Evolutionary conservation across 2,888 invertebrate species (phyloP).

Genomic region (Mimas tiliae): DNA sequence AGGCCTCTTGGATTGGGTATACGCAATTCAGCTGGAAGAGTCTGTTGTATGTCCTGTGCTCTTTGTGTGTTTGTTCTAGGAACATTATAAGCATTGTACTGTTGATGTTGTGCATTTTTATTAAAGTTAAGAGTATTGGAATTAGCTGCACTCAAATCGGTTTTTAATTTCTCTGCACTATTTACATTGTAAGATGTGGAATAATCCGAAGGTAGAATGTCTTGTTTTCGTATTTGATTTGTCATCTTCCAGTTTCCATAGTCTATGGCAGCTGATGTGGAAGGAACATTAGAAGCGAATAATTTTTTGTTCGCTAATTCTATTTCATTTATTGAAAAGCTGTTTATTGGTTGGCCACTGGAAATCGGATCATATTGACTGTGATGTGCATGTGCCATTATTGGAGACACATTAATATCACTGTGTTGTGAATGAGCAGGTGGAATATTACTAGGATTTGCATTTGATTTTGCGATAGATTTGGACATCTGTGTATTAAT

Average conservation of each 20-base stretch:
- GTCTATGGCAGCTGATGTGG: slow-evolving; percentile 63
- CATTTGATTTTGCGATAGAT: slow-evolving; percentile 51
- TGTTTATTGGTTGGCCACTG: slow-evolving; percentile 59
- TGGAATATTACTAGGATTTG: slow-evolving; percentile 56
- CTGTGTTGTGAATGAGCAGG: slow-evolving; percentile 66
- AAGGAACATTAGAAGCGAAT: slow-evolving; percentile 60
- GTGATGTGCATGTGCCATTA: slow-evolving; percentile 69
- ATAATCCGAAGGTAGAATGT: slow-evolving; percentile 70
- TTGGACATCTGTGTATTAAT: slow-evolving; percentile 68
- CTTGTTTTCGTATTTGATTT: slow-evolving; percentile 68
- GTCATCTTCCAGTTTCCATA: slow-evolving; percentile 77
- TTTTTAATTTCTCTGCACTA: slow-evolving; percentile 65
- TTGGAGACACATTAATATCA: slow-evolving; percentile 60
- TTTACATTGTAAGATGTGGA: slow-evolving; percentile 62
- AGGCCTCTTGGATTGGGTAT: slow-evolving; percentile 75
- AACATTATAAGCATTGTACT: slow-evolving; percentile 64
- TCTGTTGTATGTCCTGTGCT: slow-evolving; percentile 67
- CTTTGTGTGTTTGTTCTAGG: slow-evolving; percentile 61
- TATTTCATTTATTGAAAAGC: slow-evolving; percentile 75
- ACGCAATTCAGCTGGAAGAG: slow-evolving; percentile 65
- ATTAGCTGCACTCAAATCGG: slow-evolving; percentile 53
- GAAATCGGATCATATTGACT: slow-evolving; percentile 66
- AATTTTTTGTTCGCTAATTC: slow-evolving; percentile 77
- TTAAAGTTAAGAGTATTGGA: slow-evolving; percentile 65
- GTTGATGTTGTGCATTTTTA: slow-evolving; percentile 69